Base-by-base conservation (phyloP, 1,140 invertebrate genomes). In the Tetramorium alpestre region DNA sequence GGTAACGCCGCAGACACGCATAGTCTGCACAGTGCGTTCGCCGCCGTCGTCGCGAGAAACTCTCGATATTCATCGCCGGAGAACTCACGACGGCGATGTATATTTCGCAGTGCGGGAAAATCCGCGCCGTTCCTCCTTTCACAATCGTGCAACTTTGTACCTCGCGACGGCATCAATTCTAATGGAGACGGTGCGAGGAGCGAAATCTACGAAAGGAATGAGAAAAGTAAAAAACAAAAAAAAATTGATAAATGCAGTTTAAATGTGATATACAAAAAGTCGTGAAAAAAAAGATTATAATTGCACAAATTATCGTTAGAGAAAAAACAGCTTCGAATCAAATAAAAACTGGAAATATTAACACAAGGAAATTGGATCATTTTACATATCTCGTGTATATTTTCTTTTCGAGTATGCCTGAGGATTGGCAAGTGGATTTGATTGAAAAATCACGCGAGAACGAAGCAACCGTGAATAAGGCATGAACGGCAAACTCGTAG, bases 61-160 rank as follows among this genome's bases (percentile, higher is more conserved):
- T 86, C 84, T 85, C 84, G 69, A 84, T 84, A 84, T 73, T 84
- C 80, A 82, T 73, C 65, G 67, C 38, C 41, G 25, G 10, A 73
- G 80, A 73, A 16, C 51, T 72, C 51, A 33, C 80, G 25, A 38
- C 28, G 62, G n/a, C 38, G 67, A 58, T 13, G 80, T 69, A 38
- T 47, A 64, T 73, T 84, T 73, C 41, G 41, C 54, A 58, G 51
- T 73, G 80, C 69, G 69, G 54, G 69, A 75, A 84, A 84, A 84
- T 84, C 18, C 18, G 4, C 54, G 41, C 41, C 60, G 13, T 73
- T 84, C 69, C 80, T 84, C 80, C 80, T 84, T 84, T 84, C 80
- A 84, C 80, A 73, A 84, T 84, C 80, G 67, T 73, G 67, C 80
- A 72, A 47, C 80, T 84, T 84, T 60, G 75, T 62, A 67, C 65